Evolutionary conservation across 2,797 vertebrate species (phyloP).

Genomic region (Onychomys leucogaster): DNA sequence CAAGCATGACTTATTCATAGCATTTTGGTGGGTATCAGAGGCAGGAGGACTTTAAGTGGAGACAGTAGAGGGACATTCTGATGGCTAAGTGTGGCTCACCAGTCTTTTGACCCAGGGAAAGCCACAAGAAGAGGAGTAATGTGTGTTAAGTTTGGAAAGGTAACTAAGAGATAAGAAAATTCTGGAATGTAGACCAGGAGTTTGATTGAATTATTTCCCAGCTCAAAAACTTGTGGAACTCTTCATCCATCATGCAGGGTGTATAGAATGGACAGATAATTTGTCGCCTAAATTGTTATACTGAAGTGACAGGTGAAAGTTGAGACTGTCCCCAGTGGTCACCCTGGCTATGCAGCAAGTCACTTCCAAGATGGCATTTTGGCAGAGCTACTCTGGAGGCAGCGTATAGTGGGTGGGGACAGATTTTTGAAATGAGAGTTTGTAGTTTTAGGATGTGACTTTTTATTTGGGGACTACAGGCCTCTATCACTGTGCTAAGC

Average conservation of each 20-base stretch:
- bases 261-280: not conserved
- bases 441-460: not conserved
- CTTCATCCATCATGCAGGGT: not conserved
- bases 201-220: slow-evolving; percentile 27
- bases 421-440: slow-evolving; percentile 13
- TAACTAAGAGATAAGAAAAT: not conserved
- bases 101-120: slow-evolving; percentile 2
- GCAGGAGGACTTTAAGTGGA: slow-evolving; percentile 6
- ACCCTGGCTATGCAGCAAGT: not conserved
- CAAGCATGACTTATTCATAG: not conserved
- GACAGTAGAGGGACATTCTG: not conserved
- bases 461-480: not conserved
- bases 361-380: slow-evolving; percentile 22
- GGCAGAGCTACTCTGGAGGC: slow-evolving; percentile 9
- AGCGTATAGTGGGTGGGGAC: not conserved
- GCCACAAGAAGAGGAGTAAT: not conserved
- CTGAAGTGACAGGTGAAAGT: not conserved
- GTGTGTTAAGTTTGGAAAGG: slow-evolving; percentile 19
- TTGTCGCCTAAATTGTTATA: slow-evolving; percentile 1
- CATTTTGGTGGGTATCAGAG: slow-evolving; percentile 12
- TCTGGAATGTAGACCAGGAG: slow-evolving; percentile 4
- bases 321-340: not conserved
- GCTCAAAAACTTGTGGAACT: not conserved
- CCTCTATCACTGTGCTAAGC: not conserved
- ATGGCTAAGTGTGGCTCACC: not conserved